Conservation (phyloP, 1,140 invertebrate species). For the Drosophila mauritiana region DNA sequence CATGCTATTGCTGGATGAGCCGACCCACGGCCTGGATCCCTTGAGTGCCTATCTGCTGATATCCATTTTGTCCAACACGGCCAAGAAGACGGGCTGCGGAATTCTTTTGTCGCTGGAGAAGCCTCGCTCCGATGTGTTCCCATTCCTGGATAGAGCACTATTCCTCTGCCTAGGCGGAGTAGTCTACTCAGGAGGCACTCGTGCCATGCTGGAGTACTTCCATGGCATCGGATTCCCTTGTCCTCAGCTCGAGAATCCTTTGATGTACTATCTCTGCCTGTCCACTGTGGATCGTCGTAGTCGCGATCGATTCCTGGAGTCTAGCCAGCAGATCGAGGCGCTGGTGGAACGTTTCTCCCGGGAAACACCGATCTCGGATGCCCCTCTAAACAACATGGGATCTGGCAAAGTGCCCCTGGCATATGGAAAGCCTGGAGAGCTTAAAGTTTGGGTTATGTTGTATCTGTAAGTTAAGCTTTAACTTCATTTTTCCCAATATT, state of each 20-base stretch:
- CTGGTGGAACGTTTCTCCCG: conserved; percentile 96
- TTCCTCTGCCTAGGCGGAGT: conserved; percentile 95
- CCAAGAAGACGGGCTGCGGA: conserved; percentile 94
- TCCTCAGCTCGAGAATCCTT: conserved; percentile 95
- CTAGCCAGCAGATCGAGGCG: conserved; percentile 95
- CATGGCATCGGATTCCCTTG: conserved; percentile 96
- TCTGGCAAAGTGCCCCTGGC: conserved; percentile 89
- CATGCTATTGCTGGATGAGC: conserved; percentile 94
- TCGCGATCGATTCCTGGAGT: conserved; percentile 95
- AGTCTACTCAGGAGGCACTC: conserved; percentile 95
- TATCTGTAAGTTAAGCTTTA: conserved; percentile 88
- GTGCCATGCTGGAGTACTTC: conserved; percentile 96
- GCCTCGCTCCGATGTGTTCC: conserved; percentile 96
- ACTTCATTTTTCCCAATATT: background rate
- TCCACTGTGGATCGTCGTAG: conserved; percentile 92
- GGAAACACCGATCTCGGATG: conserved; percentile 86
- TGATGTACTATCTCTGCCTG: conserved; percentile 97
- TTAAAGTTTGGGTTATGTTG: conserved; percentile 90
- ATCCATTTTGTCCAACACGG: conserved; percentile 96
- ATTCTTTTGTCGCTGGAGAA: conserved; percentile 96
- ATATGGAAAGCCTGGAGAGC: conserved; percentile 89
- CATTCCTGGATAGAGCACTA: conserved; percentile 91
- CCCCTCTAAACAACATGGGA: conserved; percentile 85
- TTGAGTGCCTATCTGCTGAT: conserved; percentile 96
- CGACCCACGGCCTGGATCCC: conserved; percentile 95